phyloP scores from a whole-genome alignment of 1,140 invertebrate species.

The Eueides isabella region DNA sequence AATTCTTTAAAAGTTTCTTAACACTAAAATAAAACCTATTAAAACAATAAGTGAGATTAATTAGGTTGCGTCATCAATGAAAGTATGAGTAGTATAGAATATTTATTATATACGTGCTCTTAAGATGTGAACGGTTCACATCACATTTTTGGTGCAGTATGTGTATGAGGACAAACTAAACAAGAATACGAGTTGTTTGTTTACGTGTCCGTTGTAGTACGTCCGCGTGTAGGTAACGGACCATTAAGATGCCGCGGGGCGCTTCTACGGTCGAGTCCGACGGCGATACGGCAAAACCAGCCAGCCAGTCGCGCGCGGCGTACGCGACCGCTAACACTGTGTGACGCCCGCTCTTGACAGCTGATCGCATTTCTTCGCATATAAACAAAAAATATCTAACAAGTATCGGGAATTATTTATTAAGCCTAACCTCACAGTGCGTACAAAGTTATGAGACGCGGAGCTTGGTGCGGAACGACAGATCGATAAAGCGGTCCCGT shows the following conservation, averaged over 20 bases:
- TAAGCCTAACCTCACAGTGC: neutral
- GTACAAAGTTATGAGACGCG: conserved; percentile 21
- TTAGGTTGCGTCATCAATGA: neutral
- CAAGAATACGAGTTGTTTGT: conserved; percentile 66
- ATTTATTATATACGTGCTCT: neutral
- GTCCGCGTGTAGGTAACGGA: conserved; percentile 69
- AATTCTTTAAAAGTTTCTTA: neutral
- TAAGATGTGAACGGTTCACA: conserved; percentile 12
- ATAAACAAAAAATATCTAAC: neutral
- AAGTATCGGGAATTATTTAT: neutral
- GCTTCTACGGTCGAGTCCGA: conserved; percentile 38
- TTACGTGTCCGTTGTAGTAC: conserved; percentile 72
- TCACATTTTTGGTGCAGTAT: conserved; percentile 36
- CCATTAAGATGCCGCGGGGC: conserved; percentile 59
- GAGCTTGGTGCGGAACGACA: conserved; percentile 16
- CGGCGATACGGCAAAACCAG: conserved; percentile 34
- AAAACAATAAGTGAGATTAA: neutral
- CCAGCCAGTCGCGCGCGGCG: conserved; percentile 71
- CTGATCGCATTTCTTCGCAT: conserved; percentile 50
- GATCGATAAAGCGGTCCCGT: conserved; percentile 41
- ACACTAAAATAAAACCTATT: no score
- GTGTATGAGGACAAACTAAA: conserved; percentile 26
- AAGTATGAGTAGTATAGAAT: neutral
- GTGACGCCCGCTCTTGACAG: conserved; percentile 48
- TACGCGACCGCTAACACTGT: conserved; percentile 52